Base-by-base conservation (phyloP, 2,113 vertebrate genomes). In the Chloroceryle aenea region DNA sequence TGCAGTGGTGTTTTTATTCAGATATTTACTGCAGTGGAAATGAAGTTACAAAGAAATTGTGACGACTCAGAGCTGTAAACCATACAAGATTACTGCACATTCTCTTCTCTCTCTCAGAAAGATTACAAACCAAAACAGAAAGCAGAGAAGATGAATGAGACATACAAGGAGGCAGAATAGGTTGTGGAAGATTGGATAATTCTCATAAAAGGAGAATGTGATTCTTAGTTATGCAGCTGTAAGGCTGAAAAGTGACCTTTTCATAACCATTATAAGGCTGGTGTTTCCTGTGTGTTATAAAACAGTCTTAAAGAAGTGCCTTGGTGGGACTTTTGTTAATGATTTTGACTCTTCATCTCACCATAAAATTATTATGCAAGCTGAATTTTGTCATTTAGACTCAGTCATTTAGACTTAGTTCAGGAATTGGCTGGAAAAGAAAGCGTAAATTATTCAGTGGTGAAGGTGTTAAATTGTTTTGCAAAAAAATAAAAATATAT, bases 381-480 rank as follows among this genome's bases (percentile, higher is more conserved):
- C 18, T 69, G 12, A 76, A 61, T 87, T 73, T 90, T 74, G 7
- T 77, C 4, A 25, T 71, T 87, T 81, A 50, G 59, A 73, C 61
- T 85, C 79, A 76, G 43, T 36, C n/a, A n/a, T n/a, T n/a, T n/a
- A n/a, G n/a, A n/a, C n/a, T n/a, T n/a, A n/a, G 79, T 73, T 88
- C 73, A 93, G 20, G 72, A 91, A 56, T 87, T 47, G 77, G 73
- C 71, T 94, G 80, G 34, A 89, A 43, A 62, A 96, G 27, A 73
- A 81, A 94, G 34, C 76, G 56, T 79, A 90, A 76, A 76, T 96
- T 97, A 92, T 79, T 97, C 88, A 85, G 48, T 68, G 61, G 1
- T 32, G 87, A 93, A 95, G 62, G 53, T 85, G 80, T 96, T 96
- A 97, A 97, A 95, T 94, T 97, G 81, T 97, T 98, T 97, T 88